These are phyloP conservation scores for Gopherus flavomarginatus DNA, from an alignment of 2,113 vertebrate species.

Conservation along the genomic window DNA sequence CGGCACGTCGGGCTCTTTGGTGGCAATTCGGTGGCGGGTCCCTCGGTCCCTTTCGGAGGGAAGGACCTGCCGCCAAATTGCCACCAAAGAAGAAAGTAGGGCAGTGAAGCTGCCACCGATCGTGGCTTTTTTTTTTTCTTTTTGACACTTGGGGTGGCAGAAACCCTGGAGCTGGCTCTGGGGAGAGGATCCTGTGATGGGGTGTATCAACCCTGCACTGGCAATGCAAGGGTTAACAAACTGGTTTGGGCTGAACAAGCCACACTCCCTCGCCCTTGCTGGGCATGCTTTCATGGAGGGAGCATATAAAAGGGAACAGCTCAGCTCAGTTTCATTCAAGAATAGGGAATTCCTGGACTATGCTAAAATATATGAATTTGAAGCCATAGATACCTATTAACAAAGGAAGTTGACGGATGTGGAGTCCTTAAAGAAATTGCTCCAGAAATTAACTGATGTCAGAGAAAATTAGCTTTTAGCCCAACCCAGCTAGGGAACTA, in stretches of 20 bases:
- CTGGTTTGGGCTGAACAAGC: background rate
- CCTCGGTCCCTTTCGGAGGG: too few species aligned
- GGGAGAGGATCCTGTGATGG: background rate
- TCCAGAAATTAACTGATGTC: background rate
- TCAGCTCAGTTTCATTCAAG: background rate
- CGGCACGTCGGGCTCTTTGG: too few species aligned
- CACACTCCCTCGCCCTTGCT: too few species aligned
- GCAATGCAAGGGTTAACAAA: background rate
- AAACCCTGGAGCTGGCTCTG: too few species aligned
- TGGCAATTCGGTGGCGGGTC: too few species aligned
- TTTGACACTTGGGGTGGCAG: too few species aligned
- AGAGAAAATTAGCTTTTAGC: background rate
- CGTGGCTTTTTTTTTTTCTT: too few species aligned
- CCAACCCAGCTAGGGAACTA: background rate
- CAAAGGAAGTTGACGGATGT: background rate
- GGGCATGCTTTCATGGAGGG: too few species aligned
- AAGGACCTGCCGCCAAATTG: too few species aligned
- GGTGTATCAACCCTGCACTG: background rate
- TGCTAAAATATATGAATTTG: background rate
- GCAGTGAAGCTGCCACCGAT: too few species aligned
- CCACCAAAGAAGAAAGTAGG: too few species aligned
- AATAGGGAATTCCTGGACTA: background rate
- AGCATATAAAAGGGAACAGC: too few species aligned
- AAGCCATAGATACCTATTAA: background rate
- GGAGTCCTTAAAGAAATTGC: background rate